These are phyloP conservation scores for Eupithecia pulchellata DNA, from an alignment of 2,888 invertebrate genomes.

Conservation along the genomic window DNA sequence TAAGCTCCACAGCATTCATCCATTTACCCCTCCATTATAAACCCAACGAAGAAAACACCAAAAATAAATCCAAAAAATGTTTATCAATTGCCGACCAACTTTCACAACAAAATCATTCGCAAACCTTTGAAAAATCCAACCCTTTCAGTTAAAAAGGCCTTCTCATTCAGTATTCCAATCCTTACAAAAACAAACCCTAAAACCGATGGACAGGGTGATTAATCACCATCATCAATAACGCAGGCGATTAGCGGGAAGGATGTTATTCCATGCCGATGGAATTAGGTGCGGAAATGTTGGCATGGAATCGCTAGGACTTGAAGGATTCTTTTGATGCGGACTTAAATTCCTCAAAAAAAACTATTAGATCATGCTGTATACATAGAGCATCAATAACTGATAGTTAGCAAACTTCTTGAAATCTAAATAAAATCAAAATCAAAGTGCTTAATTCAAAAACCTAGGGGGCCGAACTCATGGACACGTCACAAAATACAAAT, in stretches of 20 bases:
- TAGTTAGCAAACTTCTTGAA: no score
- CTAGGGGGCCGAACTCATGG: no score
- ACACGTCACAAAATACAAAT: no score
- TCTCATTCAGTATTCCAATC: constrained; percentile 33
- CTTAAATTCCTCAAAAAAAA: no score
- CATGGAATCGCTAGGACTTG: neutral
- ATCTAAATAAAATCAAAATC: no score
- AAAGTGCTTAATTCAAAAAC: no score
- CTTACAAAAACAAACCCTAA: constrained; percentile 34
- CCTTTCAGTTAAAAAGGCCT: constrained; percentile 17
- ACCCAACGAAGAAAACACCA: neutral
- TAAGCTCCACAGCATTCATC: no score
- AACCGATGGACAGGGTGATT: constrained; percentile 35
- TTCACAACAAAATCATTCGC: neutral
- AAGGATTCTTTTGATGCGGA: neutral
- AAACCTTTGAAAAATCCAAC: constrained; percentile 9
- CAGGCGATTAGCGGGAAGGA: constrained; percentile 39
- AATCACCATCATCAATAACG: constrained; percentile 53
- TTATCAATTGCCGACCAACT: neutral
- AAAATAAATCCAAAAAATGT: neutral
- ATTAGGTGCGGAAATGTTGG: constrained; percentile 1
- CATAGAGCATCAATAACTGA: no score
- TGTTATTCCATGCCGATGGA: constrained; percentile 8
- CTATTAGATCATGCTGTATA: no score
- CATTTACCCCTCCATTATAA: no score